These are phyloP conservation scores for Lepidocolaptes lacrymiger DNA, from an alignment of 2,797 vertebrate genomes.

Conservation along the genomic window DNA sequence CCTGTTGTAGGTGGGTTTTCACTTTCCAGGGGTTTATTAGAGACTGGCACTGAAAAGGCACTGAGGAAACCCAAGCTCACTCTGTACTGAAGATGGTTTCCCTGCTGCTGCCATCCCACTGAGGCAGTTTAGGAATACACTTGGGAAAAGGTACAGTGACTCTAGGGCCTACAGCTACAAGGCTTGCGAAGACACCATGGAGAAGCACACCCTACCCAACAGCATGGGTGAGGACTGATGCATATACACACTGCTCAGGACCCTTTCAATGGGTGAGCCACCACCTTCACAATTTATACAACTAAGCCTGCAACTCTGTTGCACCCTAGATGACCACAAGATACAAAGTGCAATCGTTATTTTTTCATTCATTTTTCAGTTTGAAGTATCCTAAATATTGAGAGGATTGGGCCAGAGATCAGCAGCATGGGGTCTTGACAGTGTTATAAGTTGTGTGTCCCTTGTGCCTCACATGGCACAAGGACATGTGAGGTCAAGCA, in stretches of 20 bases:
- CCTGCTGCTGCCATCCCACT: neutral
- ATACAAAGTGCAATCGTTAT: conserved; percentile 8
- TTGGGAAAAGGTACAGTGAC: neutral
- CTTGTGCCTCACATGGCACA: neutral
- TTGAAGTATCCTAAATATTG: conserved; percentile 11
- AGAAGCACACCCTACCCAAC: neutral
- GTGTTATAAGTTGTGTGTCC: conserved; percentile 41
- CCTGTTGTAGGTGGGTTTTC: neutral
- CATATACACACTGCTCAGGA: neutral
- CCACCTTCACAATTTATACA: neutral
- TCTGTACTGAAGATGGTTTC: neutral
- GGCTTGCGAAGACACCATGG: neutral
- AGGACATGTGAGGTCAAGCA: neutral
- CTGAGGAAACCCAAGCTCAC: neutral
- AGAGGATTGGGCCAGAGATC: neutral
- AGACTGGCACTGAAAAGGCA: neutral
- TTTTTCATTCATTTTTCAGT: conserved; percentile 27
- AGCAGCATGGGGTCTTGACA: conserved; percentile 4
- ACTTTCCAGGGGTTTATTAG: neutral
- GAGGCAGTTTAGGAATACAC: neutral
- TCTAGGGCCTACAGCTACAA: accelerated
- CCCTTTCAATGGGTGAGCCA: neutral
- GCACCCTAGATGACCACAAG: neutral
- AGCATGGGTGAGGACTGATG: neutral
- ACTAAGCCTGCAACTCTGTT: neutral